Evolutionary conservation across 35 echinoderm and acorn worm genomes (phyloP).

Genomic region (Ptychodera flava): DNA sequence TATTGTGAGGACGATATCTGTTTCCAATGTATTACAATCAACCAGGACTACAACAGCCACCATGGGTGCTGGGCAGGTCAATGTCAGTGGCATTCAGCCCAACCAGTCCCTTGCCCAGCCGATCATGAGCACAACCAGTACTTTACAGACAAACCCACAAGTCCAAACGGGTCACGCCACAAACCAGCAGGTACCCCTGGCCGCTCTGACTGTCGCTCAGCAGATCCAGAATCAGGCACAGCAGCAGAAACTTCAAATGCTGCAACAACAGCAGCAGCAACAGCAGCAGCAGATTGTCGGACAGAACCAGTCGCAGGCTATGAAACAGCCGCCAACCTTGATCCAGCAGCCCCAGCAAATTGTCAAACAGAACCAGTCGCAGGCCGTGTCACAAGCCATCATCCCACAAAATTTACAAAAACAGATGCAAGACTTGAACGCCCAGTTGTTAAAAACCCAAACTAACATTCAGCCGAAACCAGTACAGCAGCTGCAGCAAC

Average conservation of each 20-base stretch:
- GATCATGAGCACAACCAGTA: neutral
- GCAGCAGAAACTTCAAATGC: conserved; percentile 21
- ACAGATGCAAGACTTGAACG: neutral
- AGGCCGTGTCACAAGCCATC: neutral
- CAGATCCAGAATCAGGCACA: conserved; percentile 12
- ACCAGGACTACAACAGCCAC: neutral
- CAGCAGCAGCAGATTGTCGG: neutral
- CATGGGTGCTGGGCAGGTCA: neutral
- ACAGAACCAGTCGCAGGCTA: neutral
- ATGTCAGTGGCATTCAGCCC: neutral
- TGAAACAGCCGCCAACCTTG: neutral
- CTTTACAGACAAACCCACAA: neutral
- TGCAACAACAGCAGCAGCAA: conserved; percentile 17
- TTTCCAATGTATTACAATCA: neutral
- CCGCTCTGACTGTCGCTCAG: neutral
- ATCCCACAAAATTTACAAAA: neutral
- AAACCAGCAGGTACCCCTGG: neutral
- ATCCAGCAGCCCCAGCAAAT: conserved; percentile 7
- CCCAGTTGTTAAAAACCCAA: neutral
- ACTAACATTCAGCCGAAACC: neutral
- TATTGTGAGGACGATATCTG: neutral
- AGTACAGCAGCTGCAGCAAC: neutral
- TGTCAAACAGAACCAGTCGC: neutral
- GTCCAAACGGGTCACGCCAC: neutral
- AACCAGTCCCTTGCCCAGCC: neutral